Evolutionary conservation across 92 coral and sea anemone species (phyloP), one percentile per base, ranked within the genome.

Genomic region (Heteractis magnifica): DNA sequence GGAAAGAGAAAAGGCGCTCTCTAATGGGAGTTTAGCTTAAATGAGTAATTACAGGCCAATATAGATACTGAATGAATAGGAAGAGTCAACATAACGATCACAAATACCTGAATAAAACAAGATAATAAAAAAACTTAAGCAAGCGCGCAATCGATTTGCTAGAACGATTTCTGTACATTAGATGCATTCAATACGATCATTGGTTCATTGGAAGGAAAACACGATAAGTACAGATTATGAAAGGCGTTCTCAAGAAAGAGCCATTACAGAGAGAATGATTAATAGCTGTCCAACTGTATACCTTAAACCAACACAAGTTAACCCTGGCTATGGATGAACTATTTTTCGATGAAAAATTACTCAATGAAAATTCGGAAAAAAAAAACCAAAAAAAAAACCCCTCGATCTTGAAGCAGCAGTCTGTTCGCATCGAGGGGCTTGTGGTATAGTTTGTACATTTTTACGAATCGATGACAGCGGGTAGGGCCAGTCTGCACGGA

Each of bases 81-180:
- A 6, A 21, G 73, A 68, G 9, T 7, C 48, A 68, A 68, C 73
- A 62, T 9, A 26, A 26, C 10, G 11, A 26, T 68, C 73, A 68
- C 73, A 68, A 68, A 68, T 68, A 4, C 73, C 20, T 26, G 49
- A 23, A 68, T 68, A 48, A 62, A 62, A 62, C 70, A 5, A 18
- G 23, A 62, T 18, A 62, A 62, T 8, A 9, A 68, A 26, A 68
- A 65, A 16, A 12, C 44, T 68, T 68, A 68, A 68, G 73, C 49
- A 68, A 68, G 73, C 73, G 73, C 49, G 73, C 73, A 68, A 26
- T 20, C 73, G 73, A 68, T 68, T 68, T 26, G 73, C 73, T 68
- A 26, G 73, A 68, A 68, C 49, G 73, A 26, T 68, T 68, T 53
- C 5, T 21, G 49, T 9, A 23, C 49, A 7, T 23, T 8, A 68